Evolutionary conservation across 2,797 vertebrate genomes (phyloP).

Genomic region (Darevskia mixta): DNA sequence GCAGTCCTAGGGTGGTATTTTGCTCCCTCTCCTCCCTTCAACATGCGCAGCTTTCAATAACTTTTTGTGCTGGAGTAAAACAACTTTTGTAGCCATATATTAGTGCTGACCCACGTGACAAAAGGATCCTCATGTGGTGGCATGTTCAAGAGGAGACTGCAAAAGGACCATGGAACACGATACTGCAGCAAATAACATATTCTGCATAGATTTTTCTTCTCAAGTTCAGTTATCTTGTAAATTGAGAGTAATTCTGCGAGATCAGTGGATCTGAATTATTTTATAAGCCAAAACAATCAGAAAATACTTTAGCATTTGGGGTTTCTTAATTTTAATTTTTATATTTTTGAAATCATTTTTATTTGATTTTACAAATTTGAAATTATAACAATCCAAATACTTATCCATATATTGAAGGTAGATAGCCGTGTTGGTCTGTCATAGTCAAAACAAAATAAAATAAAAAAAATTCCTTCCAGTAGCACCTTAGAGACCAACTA

Average conservation of each 20-base stretch:
- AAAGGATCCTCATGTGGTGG: neutral
- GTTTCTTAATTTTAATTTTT: no score
- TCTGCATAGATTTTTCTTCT: neutral
- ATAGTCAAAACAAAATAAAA: no score
- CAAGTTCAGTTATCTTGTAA: neutral
- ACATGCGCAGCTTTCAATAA: slow-evolving; percentile 29
- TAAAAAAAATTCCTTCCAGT: no score
- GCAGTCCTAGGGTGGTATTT: neutral
- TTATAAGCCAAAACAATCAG: no score
- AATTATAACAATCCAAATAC: no score
- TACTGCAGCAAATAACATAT: neutral
- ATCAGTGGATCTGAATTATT: neutral
- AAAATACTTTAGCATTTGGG: no score
- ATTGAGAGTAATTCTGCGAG: neutral
- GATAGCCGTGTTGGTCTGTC: no score
- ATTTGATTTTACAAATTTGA: no score
- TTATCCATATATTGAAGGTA: no score
- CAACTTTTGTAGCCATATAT: slow-evolving; percentile 46
- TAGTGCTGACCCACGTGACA: slow-evolving; percentile 31
- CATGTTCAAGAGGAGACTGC: slow-evolving; percentile 34
- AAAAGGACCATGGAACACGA: neutral
- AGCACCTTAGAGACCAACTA: no score
- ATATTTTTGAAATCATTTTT: no score
- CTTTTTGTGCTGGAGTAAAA: slow-evolving; percentile 25
- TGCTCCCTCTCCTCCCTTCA: neutral